Percentiles rank a stretch among this genome's conserved stretches.
Conservation (phyloP, 2,888 invertebrate species). For the Arctia plantaginis region DNA sequence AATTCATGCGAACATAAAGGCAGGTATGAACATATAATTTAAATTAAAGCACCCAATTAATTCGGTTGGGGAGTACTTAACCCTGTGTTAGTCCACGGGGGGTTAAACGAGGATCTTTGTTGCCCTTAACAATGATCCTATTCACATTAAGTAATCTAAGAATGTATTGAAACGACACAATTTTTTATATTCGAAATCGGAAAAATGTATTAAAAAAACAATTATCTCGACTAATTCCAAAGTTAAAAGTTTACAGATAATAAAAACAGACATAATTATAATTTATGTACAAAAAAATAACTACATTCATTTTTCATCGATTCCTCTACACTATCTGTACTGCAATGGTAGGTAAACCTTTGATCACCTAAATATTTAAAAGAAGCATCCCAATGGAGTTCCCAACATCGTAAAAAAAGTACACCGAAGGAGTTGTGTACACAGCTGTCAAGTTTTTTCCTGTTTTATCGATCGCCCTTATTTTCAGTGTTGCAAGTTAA, state of each 20-base stretch:
- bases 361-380: background rate
- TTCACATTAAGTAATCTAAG: constrained; percentile 17
- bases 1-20: constrained; percentile 29
- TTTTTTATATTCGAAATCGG: background rate
- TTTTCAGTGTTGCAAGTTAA: background rate
- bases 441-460: background rate
- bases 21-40: constrained; percentile 26
- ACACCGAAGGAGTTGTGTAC: background rate
- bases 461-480: background rate
- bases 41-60: constrained; percentile 39
- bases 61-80: constrained; percentile 28
- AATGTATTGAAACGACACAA: constrained; percentile 5
- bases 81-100: constrained; percentile 23
- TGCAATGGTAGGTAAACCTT: background rate
- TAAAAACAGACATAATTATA: background rate
- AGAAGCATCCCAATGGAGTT: background rate
- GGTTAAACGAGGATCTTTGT: constrained; percentile 19
- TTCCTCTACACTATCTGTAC: background rate
- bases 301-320: background rate
- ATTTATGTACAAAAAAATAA: background rate
- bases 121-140: constrained; percentile 21
- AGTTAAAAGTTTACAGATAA: background rate
- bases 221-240: background rate
- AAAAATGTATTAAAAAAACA: too few species aligned
- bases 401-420: background rate